phyloP scores from a whole-genome alignment of 2,888 invertebrate genomes.

The Sisyra nigra region DNA sequence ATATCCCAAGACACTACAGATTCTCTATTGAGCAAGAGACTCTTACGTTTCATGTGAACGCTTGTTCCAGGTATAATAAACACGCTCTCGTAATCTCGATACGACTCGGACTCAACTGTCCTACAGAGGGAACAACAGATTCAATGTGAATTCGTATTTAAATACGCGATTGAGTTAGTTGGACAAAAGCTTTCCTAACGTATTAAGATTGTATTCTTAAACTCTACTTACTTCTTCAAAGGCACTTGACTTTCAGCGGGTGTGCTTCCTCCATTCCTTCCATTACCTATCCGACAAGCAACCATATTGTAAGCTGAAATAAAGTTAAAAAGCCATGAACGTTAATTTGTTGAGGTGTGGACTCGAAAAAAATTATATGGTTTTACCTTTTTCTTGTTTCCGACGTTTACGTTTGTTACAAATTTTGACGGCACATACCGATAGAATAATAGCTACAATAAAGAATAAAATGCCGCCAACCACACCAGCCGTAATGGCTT shows the following conservation, averaged over 20 bases:
- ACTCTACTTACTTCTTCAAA: constrained; percentile 84
- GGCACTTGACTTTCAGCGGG: constrained; percentile 91
- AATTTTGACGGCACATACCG: constrained; percentile 94
- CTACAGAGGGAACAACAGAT: constrained; percentile 24
- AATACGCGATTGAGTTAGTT: neutral
- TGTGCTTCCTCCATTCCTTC: constrained; percentile 68
- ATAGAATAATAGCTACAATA: constrained; percentile 92
- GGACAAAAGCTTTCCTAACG: neutral
- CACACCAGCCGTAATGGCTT: constrained; percentile 91
- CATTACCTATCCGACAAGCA: constrained; percentile 89
- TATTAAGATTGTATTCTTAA: neutral
- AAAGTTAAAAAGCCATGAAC: no score
- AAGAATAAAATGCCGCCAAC: constrained; percentile 95
- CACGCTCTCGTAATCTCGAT: constrained; percentile 59
- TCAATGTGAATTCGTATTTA: neutral
- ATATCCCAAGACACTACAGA: constrained; percentile 4
- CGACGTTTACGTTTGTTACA: constrained; percentile 93
- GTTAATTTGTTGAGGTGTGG: no score
- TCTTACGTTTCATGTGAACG: constrained; percentile 45
- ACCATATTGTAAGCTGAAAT: constrained; percentile 96
- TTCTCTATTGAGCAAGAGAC: constrained; percentile 10
- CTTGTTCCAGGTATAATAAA: constrained; percentile 54
- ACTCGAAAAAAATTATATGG: no score
- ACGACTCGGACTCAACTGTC: constrained; percentile 40
- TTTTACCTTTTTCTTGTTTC: constrained; percentile 92